phyloP scores from a whole-genome alignment of 2,113 vertebrate genomes.

The Antennarius striatus region DNA sequence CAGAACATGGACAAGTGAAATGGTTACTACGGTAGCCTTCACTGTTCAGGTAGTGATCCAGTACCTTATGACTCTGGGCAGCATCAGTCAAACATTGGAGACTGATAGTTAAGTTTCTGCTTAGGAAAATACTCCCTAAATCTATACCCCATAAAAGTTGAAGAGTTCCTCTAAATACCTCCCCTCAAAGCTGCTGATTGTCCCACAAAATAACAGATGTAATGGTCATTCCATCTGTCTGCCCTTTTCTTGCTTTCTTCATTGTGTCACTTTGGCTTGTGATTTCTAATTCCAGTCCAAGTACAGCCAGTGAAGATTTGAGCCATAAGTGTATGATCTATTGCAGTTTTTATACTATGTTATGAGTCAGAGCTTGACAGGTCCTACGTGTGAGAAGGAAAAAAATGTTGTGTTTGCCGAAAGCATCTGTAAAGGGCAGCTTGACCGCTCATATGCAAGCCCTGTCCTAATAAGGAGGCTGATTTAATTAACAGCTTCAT shows the following conservation, averaged over 20 bases:
- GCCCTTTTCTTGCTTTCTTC: constrained; percentile 24
- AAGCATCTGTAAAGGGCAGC: constrained; percentile 49
- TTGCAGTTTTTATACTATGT: constrained; percentile 69
- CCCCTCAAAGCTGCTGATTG: constrained; percentile 55
- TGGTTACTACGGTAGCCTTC: constrained; percentile 8
- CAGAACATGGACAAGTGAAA: background rate
- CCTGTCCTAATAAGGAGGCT: constrained; percentile 55
- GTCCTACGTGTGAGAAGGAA: constrained; percentile 37
- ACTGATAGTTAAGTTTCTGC: constrained; percentile 27
- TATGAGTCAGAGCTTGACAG: constrained; percentile 41
- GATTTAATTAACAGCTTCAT: constrained; percentile 20
- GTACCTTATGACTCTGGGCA: constrained; percentile 31
- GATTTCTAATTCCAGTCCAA: constrained; percentile 49
- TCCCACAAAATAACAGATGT: constrained; percentile 55
- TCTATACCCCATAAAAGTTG: constrained; percentile 47
- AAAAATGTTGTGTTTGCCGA: constrained; percentile 55
- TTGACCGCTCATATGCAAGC: constrained; percentile 47
- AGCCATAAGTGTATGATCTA: constrained; percentile 45
- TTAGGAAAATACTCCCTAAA: constrained; percentile 40
- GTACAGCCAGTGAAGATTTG: constrained; percentile 34
- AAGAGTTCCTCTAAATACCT: constrained; percentile 56
- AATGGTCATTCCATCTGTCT: constrained; percentile 62
- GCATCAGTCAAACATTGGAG: constrained; percentile 33
- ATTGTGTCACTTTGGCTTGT: constrained; percentile 46
- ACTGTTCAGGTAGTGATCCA: constrained; percentile 19